Evolutionary conservation across 2,888 invertebrate genomes (phyloP).

Genomic region (Agonum fuliginosum): DNA sequence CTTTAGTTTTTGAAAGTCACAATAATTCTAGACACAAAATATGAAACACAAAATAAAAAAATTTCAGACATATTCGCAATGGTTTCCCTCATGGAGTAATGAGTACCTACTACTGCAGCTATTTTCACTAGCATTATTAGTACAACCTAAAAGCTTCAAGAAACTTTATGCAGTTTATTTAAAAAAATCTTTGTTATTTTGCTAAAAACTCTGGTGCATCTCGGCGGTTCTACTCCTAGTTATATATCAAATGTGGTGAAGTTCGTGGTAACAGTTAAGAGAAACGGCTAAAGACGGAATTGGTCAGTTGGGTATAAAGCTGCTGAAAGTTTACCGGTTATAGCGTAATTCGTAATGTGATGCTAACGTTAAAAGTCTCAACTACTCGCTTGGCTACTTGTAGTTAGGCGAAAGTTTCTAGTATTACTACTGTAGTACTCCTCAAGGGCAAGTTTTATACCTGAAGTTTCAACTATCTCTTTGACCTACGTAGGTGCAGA

Average conservation of each 20-base stretch:
- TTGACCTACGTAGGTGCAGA: too few species aligned
- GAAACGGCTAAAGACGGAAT: not conserved
- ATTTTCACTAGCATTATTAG: too few species aligned
- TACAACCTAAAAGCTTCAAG: too few species aligned
- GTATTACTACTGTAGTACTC: too few species aligned
- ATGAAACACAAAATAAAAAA: too few species aligned
- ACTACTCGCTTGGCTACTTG: not conserved
- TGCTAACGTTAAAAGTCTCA: not conserved
- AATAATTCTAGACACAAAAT: too few species aligned
- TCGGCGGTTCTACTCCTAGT: not conserved
- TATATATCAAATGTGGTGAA: not conserved
- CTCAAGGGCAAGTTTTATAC: not conserved
- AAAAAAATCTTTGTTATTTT: not conserved
- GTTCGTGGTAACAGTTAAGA: not conserved
- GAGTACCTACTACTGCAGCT: too few species aligned
- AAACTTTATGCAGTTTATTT: too few species aligned
- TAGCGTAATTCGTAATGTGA: conserved; percentile 6
- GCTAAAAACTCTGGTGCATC: not conserved
- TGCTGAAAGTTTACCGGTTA: not conserved
- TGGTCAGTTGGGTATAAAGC: conserved; percentile 5
- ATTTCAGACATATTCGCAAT: too few species aligned
- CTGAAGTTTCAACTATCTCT: not conserved
- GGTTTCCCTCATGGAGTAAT: too few species aligned
- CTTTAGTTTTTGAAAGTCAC: too few species aligned
- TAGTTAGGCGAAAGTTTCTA: not conserved